These are phyloP conservation scores for Anguilla marmorata DNA, from an alignment of 2,797 vertebrate genomes.

Conservation along the genomic window DNA sequence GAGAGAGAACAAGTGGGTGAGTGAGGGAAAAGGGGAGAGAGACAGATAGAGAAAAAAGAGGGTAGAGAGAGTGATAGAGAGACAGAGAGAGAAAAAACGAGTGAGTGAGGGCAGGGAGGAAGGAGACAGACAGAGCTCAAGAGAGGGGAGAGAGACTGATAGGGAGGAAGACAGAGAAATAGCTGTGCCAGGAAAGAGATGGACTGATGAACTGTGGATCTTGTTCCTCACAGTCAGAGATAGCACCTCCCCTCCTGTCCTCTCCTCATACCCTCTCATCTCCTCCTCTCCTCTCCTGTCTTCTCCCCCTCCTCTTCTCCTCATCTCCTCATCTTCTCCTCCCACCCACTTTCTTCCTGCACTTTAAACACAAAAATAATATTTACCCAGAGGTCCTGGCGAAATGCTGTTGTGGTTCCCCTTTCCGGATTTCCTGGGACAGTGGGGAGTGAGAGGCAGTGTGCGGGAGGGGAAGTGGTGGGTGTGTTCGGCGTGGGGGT, in stretches of 20 bases:
- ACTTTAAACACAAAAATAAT: conserved; percentile 62
- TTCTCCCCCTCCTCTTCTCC: conserved; percentile 54
- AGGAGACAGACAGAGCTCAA: not conserved
- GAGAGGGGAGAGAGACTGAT: not conserved
- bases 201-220: not conserved
- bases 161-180: not conserved
- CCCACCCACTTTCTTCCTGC: conserved; percentile 59
- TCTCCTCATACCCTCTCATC: conserved; percentile 44
- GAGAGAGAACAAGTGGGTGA: not conserved
- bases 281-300: conserved; percentile 51
- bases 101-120: not conserved
- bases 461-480: conserved; percentile 28
- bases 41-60: not conserved
- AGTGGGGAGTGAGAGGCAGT: conserved; percentile 32
- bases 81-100: not conserved
- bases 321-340: conserved; percentile 59
- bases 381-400: conserved; percentile 68
- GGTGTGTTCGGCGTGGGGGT: not conserved
- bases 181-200: not conserved
- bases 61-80: not conserved
- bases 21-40: not conserved
- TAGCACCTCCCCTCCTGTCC: conserved; percentile 38
- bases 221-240: not conserved
- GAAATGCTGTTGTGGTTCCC: conserved; percentile 68
- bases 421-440: conserved; percentile 56